Percentiles rank a stretch among this genome's conserved stretches.
Conservation (phyloP, 2,797 vertebrate species). For the Leuciscus waleckii region DNA sequence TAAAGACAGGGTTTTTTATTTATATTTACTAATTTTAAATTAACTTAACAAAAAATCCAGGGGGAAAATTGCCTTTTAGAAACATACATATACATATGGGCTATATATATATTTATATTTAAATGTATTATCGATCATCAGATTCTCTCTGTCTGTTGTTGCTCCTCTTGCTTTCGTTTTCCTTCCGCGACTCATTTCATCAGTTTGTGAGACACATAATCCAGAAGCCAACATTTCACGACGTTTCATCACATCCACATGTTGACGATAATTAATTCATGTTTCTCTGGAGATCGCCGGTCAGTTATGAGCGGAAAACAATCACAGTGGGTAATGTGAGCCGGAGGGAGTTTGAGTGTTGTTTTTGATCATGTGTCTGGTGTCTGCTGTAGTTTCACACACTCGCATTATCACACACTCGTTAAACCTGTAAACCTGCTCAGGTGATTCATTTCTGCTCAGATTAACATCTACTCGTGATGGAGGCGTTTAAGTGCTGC, state of each 20-base stretch:
- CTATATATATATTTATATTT: no score
- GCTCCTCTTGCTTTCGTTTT: not conserved
- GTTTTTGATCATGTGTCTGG: not conserved
- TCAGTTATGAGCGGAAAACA: not conserved
- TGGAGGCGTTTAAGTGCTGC: no score
- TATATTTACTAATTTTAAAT: not conserved
- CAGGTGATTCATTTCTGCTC: no score
- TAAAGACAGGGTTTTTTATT: not conserved
- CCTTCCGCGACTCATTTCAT: conserved; percentile 6
- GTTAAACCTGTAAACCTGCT: not conserved
- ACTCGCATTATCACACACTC: not conserved
- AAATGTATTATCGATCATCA: no score
- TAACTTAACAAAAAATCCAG: not conserved
- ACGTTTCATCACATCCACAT: conserved; percentile 34
- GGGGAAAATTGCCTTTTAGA: not conserved
- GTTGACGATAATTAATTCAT: conserved; percentile 11
- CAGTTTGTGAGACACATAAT: not conserved
- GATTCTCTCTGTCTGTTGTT: not conserved
- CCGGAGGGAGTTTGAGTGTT: not conserved
- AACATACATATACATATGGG: no score
- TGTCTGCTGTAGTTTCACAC: not conserved
- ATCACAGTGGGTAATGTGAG: not conserved
- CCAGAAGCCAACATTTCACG: conserved; percentile 20
- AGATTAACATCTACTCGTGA: no score
- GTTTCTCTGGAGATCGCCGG: not conserved